Evolutionary conservation across 2,888 invertebrate genomes (phyloP).

Genomic region (Temnothorax rugatulus): DNA sequence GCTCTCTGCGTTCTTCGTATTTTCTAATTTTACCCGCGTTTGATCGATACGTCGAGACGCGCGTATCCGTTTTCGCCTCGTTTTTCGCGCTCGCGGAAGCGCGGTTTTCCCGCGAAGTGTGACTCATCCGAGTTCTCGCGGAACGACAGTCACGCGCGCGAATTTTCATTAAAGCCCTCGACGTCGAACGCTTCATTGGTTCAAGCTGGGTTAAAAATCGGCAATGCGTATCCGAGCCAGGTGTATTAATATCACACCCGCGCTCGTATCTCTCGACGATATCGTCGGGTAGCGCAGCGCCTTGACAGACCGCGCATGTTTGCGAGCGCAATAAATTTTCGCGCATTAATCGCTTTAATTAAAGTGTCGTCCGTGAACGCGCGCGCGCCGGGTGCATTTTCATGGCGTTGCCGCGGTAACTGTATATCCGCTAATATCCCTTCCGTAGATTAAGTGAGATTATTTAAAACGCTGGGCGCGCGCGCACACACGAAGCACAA

Average conservation of each 20-base stretch:
- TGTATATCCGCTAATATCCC: conserved; percentile 43
- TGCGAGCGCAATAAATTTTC: conserved; percentile 50
- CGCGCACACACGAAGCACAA: not conserved
- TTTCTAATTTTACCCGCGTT: conserved; percentile 11
- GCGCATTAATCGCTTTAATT: conserved; percentile 45
- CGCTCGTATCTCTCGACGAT: not conserved
- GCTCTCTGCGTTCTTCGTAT: not conserved
- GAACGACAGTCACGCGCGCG: not conserved
- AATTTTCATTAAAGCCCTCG: not conserved
- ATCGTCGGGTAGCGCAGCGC: not conserved
- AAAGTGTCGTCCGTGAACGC: conserved; percentile 31
- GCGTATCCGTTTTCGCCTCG: not conserved
- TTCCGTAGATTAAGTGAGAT: conserved; percentile 40
- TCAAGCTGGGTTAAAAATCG: not conserved
- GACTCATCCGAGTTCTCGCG: not conserved
- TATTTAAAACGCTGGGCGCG: conserved; percentile 21
- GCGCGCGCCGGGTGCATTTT: conserved; percentile 18
- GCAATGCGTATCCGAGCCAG: not conserved
- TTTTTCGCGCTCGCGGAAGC: too few relatives aligned
- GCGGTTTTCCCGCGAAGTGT: not conserved
- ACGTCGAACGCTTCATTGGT: not conserved
- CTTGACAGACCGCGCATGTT: conserved; percentile 42
- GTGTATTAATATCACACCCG: not conserved
- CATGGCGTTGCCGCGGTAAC: conserved; percentile 34
- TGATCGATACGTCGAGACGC: conserved; percentile 3